A percentile compares a stretch with the other conserved stretches of the same genome.
Conservation (phyloP, 2,113 vertebrate genomes). For the Seriola quinqueradiata region DNA sequence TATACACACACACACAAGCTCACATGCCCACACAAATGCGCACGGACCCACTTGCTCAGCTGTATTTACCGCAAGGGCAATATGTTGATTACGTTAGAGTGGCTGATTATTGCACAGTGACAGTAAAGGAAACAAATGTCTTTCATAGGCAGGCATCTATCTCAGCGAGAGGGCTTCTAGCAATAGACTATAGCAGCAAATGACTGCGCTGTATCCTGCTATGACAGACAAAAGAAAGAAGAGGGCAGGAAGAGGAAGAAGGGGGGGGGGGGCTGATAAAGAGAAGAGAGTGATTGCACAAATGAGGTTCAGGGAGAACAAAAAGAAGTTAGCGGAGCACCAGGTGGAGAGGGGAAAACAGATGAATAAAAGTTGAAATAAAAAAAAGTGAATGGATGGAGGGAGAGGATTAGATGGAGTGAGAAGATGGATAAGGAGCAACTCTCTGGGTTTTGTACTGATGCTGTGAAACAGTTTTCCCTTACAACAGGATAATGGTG, state of each 20-base stretch:
- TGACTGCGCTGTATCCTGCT: constrained; percentile 69
- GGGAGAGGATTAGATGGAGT: constrained; percentile 44
- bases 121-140: constrained; percentile 85
- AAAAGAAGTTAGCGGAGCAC: constrained; percentile 66
- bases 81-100: constrained; percentile 85
- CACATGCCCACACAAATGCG: constrained; percentile 64
- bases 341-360: constrained; percentile 71
- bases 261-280: not conserved
- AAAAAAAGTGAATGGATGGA: constrained; percentile 44
- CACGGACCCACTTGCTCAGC: constrained; percentile 81
- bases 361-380: constrained; percentile 65
- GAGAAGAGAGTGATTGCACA: constrained; percentile 60
- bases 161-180: constrained; percentile 77
- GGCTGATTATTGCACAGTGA: constrained; percentile 84
- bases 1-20: constrained; percentile 6
- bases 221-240: constrained; percentile 69
- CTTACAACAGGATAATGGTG: constrained; percentile 58
- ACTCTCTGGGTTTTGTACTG: constrained; percentile 63
- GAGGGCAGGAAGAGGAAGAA: constrained; percentile 59
- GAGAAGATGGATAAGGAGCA: constrained; percentile 60
- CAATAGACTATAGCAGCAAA: constrained; percentile 76
- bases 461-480: constrained; percentile 60
- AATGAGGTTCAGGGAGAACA: constrained; percentile 56
- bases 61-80: constrained; percentile 85
- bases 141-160: constrained; percentile 82